Conservation (phyloP, 2,888 invertebrate species). For the Drosophila recens region DNA sequence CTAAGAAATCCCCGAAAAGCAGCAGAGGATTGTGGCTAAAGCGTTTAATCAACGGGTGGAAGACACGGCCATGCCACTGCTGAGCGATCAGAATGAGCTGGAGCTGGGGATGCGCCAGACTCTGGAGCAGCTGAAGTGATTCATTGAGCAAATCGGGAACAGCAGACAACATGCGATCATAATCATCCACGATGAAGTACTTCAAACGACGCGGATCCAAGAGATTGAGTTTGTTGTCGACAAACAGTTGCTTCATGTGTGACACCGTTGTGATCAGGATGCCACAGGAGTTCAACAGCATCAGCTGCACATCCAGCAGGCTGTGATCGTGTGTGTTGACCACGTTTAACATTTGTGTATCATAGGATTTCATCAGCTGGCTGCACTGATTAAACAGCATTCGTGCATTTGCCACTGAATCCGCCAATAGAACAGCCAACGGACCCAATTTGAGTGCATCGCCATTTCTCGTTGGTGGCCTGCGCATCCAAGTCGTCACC, state of each 20-base stretch:
- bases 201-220: conserved; percentile 37
- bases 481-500: conserved; percentile 26
- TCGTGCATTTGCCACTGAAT: conserved; percentile 28
- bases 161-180: conserved; percentile 42
- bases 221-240: conserved; percentile 8
- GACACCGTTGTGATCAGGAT: conserved; percentile 55
- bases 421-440: conserved; percentile 55
- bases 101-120: not conserved
- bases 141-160: conserved; percentile 8
- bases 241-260: conserved; percentile 34
- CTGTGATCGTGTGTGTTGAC: conserved; percentile 36
- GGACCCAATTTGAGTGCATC: conserved; percentile 39
- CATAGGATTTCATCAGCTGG: conserved; percentile 29
- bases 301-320: not conserved
- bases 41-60: conserved; percentile 18
- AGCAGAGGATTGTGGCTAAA: conserved; percentile 40
- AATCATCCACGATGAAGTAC: conserved; percentile 61
- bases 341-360: conserved; percentile 28
- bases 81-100: conserved; percentile 59
- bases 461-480: not conserved
- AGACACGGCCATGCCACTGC: conserved; percentile 48
- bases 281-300: conserved; percentile 57
- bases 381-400: conserved; percentile 29
- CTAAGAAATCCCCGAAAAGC: conserved; percentile 61
- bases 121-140: conserved; percentile 18